Conservation (phyloP, 2,888 invertebrate species). For the Epistrophe eligans region DNA sequence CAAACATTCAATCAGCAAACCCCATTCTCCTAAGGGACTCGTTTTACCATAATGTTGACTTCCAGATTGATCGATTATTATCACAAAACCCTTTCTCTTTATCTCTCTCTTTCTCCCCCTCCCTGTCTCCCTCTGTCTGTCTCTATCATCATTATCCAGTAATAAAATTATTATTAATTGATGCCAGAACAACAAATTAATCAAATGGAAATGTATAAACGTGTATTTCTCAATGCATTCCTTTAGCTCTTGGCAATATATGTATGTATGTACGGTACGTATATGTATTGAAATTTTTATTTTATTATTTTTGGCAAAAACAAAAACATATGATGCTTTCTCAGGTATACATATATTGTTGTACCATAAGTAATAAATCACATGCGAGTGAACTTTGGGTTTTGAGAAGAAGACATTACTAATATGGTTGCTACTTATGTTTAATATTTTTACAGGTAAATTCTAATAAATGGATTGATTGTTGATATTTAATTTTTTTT, state of each 20-base stretch:
- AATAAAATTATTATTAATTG: conserved; percentile 53
- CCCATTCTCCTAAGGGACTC: background rate
- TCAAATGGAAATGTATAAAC: conserved; percentile 57
- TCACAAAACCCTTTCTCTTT: conserved; percentile 8
- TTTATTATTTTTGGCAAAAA: conserved; percentile 26
- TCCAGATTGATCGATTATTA: conserved; percentile 68
- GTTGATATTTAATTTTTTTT: no score
- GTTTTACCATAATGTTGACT: conserved; percentile 58
- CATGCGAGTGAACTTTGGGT: background rate
- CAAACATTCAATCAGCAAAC: conserved; percentile 22
- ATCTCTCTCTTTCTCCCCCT: background rate
- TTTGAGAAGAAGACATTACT: background rate
- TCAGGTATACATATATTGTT: conserved; percentile 17
- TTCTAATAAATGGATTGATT: no score
- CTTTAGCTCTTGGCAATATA: conserved; percentile 31
- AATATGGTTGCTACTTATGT: background rate
- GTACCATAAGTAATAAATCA: conserved; percentile 57
- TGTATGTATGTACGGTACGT: no score
- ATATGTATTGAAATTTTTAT: background rate
- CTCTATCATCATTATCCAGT: conserved; percentile 15
- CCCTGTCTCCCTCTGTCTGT: no score
- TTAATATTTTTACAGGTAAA: background rate
- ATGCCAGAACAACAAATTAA: conserved; percentile 66
- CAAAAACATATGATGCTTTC: conserved; percentile 51
- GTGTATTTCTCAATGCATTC: background rate